Evolutionary conservation across 2,113 vertebrate species (phyloP), one percentile per base, ranked within the genome.

Genomic region (Thunnus maccoyii): DNA sequence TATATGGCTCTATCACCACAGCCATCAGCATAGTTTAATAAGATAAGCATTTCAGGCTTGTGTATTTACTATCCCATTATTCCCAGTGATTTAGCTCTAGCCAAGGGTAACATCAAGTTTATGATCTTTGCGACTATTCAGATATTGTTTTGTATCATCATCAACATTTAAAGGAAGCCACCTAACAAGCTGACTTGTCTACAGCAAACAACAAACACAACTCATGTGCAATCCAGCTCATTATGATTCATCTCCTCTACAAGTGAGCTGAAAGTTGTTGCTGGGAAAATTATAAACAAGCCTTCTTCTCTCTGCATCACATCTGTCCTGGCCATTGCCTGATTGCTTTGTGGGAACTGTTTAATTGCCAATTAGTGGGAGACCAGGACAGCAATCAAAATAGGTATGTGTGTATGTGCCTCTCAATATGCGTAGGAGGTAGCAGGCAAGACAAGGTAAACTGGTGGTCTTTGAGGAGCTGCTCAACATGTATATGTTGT

Each of bases 351-450:
- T 89, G 87, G 90, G 80, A 75, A 80, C 78, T 90, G 83, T 93
- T 93, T 95, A 95, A 95, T 94, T 95, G 93, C 76, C 93, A 96
- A 95, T 96, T 95, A 94, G 86, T 56, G 62, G 68, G 13, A 87
- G 70, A 86, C 86, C 76, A 83, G 78, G 86, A 86, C 87, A 91
- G 83, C 87, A 92, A 91, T 94, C 91, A 94, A 84, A 91, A 89
- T 82, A 86, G 56, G 65, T 88, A 54, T 48, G 30, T 78, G 61
- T 63, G 30, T 46, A 1, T 61, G 36, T 63, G 56, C 72, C 44
- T 72, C 56, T 79, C 32, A 36, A 20, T 58, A 56, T 64, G 36
- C 64, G 46, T 60, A 77, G 25, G 47, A 58, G 36, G 47, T 32
- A 50, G 44, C 57, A 63, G 52, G 41, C 25, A 18, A 75, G 69